Base-by-base conservation (phyloP, 2,888 invertebrate genomes). In the Aleiodes alternator region DNA sequence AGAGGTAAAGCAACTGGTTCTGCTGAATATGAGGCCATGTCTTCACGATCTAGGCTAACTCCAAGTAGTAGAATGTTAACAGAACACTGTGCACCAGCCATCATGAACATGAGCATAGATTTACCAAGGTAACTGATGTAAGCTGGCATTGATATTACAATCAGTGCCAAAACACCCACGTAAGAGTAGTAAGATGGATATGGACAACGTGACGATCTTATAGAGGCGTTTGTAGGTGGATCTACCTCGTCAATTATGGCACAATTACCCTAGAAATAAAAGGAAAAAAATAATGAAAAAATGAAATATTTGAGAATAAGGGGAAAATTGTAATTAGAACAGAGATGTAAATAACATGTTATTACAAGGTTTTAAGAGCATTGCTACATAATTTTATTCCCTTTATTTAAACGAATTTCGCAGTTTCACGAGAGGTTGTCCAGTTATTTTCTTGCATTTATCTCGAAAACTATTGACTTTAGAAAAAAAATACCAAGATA, bases 161-260 rank as follows among this genome's bases (percentile, higher is more conserved):
- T 91, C 76, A 95, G 88, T 76, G 94, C 93, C 76, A 95, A 90
- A 69, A 94, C 93, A 69, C 92, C 92, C 87, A 94, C 94, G 87
- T 94, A 93, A 80, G 94, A 93, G 88, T 95, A 93, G 88, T 95
- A 95, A 64, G 94, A 94, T 55, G 95, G 95, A 87, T 94, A 94
- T 51, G 93, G 90, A 84, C 94, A 94, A 38, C 89, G 88, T 6
- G 88, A 84, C 34, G 90, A 89, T 68, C 88, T 88, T 14, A 83
- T 73, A 9, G 85, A 83, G 66, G 86, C 84, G 78, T 89, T 89
- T 11, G 80, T 76, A n/a, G 83, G 80, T 4, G 82, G 80, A 1
- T 86, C 84, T 0, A 78, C 55, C 11, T 86, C 85, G 2, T 87
- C 87, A 73, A 88, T 83, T 43, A 87, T 82, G 7, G 85, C 87